Base-by-base conservation (phyloP, 2,888 invertebrate species). In the Hybos culiciformis region DNA sequence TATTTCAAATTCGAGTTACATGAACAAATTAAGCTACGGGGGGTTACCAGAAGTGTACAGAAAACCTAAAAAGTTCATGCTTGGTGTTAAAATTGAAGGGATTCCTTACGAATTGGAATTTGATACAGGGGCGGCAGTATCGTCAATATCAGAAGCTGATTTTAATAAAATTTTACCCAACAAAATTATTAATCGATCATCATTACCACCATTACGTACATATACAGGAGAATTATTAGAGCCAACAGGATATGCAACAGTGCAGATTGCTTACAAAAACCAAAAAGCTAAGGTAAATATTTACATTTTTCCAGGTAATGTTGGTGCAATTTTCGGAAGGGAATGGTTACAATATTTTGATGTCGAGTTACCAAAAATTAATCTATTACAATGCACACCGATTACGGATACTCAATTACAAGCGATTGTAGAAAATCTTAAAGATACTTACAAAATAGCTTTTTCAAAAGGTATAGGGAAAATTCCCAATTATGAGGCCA, bases 271-370 rank as follows among this genome's bases (percentile, higher is more conserved):
- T 19, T 46, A 43, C 24, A 24, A 38, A 15, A 19, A 11, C 4
- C n/a, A 38, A 12, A 36, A 24, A 12, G 37, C 19, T 11, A 41
- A 19, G 7, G 42, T 39, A 14, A 46, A 43, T 31, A 34, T 46
- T 4, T 46, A 39, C n/a, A n/a, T n/a, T n/a, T n/a, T n/a, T n/a
- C n/a, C n/a, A n/a, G n/a, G n/a, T n/a, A n/a, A n/a, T n/a, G n/a
- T n/a, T n/a, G n/a, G n/a, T n/a, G n/a, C n/a, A n/a, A n/a, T n/a
- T 12, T 21, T 46, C 23, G 41, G 41, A 41, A 8, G 43, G 41
- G 38, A 43, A 39, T 41, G 37, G 43, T 33, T 43, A 14, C 20
- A 20, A 9, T 33, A 34, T 8, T 19, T 43, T 3, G 23, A 42
- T 2, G 7, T 42, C 9, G 3, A 37, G 15, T 23, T 38, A 12